A percentile compares a stretch with the other conserved stretches of the same genome.
phyloP scores from a whole-genome alignment of 2,888 invertebrate species.

The Mythimna pallens region DNA sequence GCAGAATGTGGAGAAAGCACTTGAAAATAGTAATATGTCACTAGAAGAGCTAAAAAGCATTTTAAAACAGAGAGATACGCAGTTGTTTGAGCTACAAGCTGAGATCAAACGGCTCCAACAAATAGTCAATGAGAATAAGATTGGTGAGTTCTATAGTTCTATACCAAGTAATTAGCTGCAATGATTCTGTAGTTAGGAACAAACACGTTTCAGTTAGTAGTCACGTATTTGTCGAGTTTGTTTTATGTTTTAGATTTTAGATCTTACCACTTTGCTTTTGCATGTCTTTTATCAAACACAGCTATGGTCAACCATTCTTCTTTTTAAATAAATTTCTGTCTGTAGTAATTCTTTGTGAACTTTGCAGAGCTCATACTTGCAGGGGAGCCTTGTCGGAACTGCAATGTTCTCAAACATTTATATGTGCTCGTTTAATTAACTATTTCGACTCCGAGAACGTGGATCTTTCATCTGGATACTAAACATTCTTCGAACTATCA shows the following conservation, averaged over 20 bases:
- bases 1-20: constrained; percentile 66
- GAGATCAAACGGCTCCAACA: constrained; percentile 71
- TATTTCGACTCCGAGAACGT: constrained; percentile 13
- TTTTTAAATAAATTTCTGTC: neutral
- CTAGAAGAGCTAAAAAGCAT: constrained; percentile 65
- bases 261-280: neutral
- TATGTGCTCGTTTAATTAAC: constrained; percentile 48
- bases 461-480: constrained; percentile 31
- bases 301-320: constrained; percentile 1
- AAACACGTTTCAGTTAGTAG: neutral
- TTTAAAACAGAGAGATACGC: constrained; percentile 70
- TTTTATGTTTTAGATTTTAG: neutral
- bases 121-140: constrained; percentile 66
- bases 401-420: constrained; percentile 57
- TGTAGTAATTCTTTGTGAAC: constrained; percentile 43
- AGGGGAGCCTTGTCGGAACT: constrained; percentile 38
- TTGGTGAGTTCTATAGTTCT: constrained; percentile 72
- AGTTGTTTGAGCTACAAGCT: constrained; percentile 65
- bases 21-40: constrained; percentile 66
- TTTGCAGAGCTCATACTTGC: constrained; percentile 50
- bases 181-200: neutral
- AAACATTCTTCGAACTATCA: constrained; percentile 41
- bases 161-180: neutral
- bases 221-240: neutral
- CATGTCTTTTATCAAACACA: neutral